Conservation (phyloP, 2,797 vertebrate species). For the Holocentrus rufus region DNA sequence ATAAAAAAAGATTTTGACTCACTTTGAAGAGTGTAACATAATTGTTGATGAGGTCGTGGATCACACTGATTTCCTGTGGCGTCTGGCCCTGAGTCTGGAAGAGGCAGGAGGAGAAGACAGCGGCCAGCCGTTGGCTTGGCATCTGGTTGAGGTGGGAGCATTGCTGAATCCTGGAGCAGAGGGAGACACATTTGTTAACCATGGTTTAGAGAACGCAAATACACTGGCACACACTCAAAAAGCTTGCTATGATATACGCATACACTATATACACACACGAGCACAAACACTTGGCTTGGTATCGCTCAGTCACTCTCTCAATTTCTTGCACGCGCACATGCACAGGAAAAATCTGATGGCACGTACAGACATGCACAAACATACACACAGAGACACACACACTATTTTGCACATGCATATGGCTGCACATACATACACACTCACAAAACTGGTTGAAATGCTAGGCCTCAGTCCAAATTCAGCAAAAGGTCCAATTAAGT, state of each 20-base stretch:
- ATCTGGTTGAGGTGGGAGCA: slow-evolving; percentile 94
- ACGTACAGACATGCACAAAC: background rate
- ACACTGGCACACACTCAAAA: background rate
- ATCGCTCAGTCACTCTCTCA: background rate
- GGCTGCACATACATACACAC: slow-evolving; percentile 1
- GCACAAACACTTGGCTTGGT: background rate
- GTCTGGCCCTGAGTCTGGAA: slow-evolving; percentile 95
- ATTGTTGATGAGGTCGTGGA: slow-evolving; percentile 92
- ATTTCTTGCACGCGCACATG: slow-evolving; percentile 24
- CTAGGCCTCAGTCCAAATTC: slow-evolving; percentile 62
- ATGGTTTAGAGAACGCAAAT: background rate
- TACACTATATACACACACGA: background rate
- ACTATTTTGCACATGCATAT: background rate
- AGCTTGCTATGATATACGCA: background rate
- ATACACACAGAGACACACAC: background rate
- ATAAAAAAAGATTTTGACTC: slow-evolving; percentile 66
- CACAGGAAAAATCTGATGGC: no score
- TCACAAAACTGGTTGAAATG: slow-evolving; percentile 38
- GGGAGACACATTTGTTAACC: background rate
- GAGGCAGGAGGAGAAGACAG: slow-evolving; percentile 91
- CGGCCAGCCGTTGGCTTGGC: slow-evolving; percentile 86
- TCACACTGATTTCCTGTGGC: slow-evolving; percentile 88
- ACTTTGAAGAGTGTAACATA: slow-evolving; percentile 92
- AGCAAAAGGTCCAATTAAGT: slow-evolving; percentile 67
- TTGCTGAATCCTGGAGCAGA: slow-evolving; percentile 85